phyloP scores from a whole-genome alignment of 2,797 vertebrate genomes.

The Onychomys torridus region DNA sequence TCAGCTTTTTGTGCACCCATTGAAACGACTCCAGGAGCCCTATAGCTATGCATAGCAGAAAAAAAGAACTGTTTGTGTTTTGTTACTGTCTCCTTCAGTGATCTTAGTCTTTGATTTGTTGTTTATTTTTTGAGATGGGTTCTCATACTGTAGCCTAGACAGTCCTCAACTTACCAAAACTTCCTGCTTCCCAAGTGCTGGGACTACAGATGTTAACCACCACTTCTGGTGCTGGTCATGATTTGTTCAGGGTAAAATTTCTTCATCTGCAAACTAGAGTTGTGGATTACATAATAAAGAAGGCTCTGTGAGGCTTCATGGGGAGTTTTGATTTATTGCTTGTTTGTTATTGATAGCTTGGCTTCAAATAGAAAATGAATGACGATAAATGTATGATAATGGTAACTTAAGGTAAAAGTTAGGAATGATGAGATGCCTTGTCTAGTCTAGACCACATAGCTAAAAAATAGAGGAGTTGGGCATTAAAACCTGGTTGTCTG shows the following conservation, averaged over 20 bases:
- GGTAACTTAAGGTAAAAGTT: background rate
- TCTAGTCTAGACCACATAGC: background rate
- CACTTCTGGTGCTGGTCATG: background rate
- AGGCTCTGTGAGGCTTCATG: background rate
- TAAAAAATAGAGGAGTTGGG: background rate
- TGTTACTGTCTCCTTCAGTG: constrained; percentile 28
- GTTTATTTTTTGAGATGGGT: background rate
- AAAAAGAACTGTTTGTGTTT: background rate
- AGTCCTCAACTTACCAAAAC: background rate
- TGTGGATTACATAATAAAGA: background rate
- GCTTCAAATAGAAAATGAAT: background rate
- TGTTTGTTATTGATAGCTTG: background rate
- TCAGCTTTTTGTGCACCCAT: background rate
- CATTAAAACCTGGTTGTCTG: background rate
- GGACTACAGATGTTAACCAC: background rate
- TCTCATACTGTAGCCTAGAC: background rate
- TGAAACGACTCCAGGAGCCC: background rate
- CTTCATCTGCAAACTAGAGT: background rate
- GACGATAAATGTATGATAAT: background rate
- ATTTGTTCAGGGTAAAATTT: background rate
- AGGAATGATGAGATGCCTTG: background rate
- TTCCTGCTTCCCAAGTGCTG: background rate
- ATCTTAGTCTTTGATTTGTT: background rate
- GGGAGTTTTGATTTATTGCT: background rate
- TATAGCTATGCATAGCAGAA: background rate